phyloP scores from a whole-genome alignment of 2,888 invertebrate genomes.

The Eudemis profundana region DNA sequence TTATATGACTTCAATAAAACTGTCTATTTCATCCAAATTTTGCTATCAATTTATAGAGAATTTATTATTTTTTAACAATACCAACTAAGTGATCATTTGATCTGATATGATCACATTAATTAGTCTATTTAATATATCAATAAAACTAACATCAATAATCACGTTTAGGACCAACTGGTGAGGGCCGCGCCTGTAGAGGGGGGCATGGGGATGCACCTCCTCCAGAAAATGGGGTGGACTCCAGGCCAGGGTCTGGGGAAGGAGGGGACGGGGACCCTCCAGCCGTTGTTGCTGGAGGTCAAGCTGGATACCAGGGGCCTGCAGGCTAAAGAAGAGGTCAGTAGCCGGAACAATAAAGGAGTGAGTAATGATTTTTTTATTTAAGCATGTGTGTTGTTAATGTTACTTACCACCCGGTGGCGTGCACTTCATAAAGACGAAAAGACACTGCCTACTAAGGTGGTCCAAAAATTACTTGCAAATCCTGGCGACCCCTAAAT shows the following conservation, averaged over 20 bases:
- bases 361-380: slow-evolving; percentile 60
- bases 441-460: no score
- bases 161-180: slow-evolving; percentile 93
- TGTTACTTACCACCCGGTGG: no score
- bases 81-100: neutral
- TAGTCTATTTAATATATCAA: neutral
- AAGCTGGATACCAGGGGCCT: slow-evolving; percentile 97
- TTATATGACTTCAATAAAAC: neutral
- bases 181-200: slow-evolving; percentile 96
- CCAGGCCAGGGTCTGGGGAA: slow-evolving; percentile 98
- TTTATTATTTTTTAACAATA: neutral
- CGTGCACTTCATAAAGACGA: no score
- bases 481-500: no score
- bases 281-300: slow-evolving; percentile 96
- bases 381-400: no score
- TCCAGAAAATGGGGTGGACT: slow-evolving; percentile 99
- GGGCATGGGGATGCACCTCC: slow-evolving; percentile 98
- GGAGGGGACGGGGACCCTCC: slow-evolving; percentile 95
- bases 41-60: no score
- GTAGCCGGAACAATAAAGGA: slow-evolving; percentile 63
- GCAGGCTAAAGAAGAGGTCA: slow-evolving; percentile 90
- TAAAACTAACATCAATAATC: slow-evolving; percentile 15
- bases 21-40: neutral
- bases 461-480: no score
- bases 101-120: neutral